phyloP scores from a whole-genome alignment of 2,113 vertebrate genomes.

The Scartelaos histophorus region DNA sequence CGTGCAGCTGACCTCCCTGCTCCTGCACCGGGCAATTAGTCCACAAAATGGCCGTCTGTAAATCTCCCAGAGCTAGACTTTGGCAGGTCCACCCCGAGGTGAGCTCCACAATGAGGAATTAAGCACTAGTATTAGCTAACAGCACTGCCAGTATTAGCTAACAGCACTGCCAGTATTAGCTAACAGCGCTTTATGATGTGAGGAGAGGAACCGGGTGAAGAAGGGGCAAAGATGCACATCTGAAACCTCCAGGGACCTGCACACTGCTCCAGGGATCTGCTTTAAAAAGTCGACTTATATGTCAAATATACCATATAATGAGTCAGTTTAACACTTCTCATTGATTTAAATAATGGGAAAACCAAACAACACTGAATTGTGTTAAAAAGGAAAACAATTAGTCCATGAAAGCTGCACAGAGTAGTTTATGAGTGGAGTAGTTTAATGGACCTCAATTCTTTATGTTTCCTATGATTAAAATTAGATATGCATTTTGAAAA shows the following conservation, averaged over 20 bases:
- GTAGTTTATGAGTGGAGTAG: too few species aligned
- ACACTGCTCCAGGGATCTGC: conserved; percentile 1
- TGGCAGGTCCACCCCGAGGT: conserved; percentile 65
- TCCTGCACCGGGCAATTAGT: conserved; percentile 68
- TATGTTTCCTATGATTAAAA: too few species aligned
- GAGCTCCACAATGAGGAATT: conserved; percentile 65
- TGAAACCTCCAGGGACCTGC: conserved; percentile 24
- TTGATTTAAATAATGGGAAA: background rate
- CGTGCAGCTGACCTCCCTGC: conserved; percentile 64
- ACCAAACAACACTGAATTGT: background rate
- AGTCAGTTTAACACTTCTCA: conserved; percentile 23
- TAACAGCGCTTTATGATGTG: conserved; percentile 65
- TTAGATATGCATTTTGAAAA: too few species aligned
- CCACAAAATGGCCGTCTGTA: conserved; percentile 72
- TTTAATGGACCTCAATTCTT: too few species aligned
- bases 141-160: conserved; percentile 60
- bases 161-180: conserved; percentile 59
- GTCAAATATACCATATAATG: conserved; percentile 27
- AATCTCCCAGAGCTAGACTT: conserved; percentile 66
- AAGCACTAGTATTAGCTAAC: conserved; percentile 68
- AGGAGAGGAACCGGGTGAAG: conserved; percentile 30
- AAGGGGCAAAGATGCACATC: conserved; percentile 31
- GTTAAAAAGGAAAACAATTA: background rate
- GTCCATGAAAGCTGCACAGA: too few species aligned
- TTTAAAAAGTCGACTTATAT: conserved; percentile 3